Evolutionary conservation across 1,140 invertebrate species (phyloP), one percentile per base, ranked within the genome.

Genomic region (Sitobion miscanthi): DNA sequence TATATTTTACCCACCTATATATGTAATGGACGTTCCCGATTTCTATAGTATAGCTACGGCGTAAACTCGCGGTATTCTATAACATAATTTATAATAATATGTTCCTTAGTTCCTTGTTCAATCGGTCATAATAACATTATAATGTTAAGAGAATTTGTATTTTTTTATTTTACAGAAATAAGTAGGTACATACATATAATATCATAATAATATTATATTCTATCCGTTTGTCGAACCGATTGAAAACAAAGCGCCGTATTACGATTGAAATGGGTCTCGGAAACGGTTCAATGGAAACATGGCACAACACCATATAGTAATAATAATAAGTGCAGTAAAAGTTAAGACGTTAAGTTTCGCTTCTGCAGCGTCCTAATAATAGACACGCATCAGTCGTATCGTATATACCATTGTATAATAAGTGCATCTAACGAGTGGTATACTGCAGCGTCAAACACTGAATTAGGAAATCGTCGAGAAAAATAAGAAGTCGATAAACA

Each of bases 331-430:
- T 20, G 47, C 86, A 49, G n/a, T 87, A 54, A 88, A 88, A 77
- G 30, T 77, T n/a, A 17, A 77, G 14, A 54, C 17, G 52, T 88
- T 54, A 54, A 77, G 30, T 77, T 14, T 88, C 87, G 49, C 35
- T 88, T 88, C 35, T 35, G 47, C 49, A 52, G 38, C 21, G 21
- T 88, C 47, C 87, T 88, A 88, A 88, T 38, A 88, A 88, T 88
- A 88, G 87, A 52, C n/a, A 35, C 11, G 30, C n/a, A 52, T 87
- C 30, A 38, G 25, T 54, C 42, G 30, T 42, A 87, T 87, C 45
- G 6, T n/a, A 52, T 54, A 54, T 52, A 52, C 49, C 35, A 87
- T 47, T n/a, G 2, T 87, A 35, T 35, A 52, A 77, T 17, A 6
- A 4, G 62, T 5, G 14, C 30, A 77, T 77, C 42, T 42, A 4